Percentiles rank a stretch among this genome's conserved stretches.
These are phyloP conservation scores for Petrocephalus zakoni DNA, from an alignment of 2,113 vertebrate genomes.

Conservation along the genomic window DNA sequence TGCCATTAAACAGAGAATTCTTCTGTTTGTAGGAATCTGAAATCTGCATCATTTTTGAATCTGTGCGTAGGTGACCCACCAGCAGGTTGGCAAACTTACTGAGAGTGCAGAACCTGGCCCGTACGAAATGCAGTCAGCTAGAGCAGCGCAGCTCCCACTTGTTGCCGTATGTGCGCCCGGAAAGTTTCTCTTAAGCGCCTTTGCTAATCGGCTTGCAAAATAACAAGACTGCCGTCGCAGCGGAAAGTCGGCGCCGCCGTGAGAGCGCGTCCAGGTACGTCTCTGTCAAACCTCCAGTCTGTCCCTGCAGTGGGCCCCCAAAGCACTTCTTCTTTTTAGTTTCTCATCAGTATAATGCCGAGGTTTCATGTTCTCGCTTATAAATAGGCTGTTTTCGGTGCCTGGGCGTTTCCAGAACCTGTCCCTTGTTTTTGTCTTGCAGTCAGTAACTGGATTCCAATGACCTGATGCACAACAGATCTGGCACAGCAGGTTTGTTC, in stretches of 20 bases:
- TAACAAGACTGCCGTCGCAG: conserved; percentile 21
- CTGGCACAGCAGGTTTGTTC: background rate
- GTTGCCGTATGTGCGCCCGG: background rate
- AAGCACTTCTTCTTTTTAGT: conserved; percentile 2
- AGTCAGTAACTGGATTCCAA: conserved; percentile 39
- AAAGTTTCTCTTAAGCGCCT: conserved; percentile 8
- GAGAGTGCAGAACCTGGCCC: background rate
- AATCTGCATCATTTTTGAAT: conserved; percentile 75
- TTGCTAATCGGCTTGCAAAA: conserved; percentile 37
- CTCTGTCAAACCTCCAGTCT: background rate
- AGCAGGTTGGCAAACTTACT: background rate
- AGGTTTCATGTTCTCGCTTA: background rate
- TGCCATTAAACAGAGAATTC: conserved; percentile 90
- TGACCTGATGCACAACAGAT: conserved; percentile 29
- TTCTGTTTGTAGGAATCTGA: conserved; percentile 79
- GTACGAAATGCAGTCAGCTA: background rate
- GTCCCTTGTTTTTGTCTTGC: conserved; percentile 41
- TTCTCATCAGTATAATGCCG: background rate
- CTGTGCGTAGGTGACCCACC: background rate
- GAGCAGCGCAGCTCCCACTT: background rate
- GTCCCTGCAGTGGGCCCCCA: background rate
- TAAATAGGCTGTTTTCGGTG: conserved; percentile 17
- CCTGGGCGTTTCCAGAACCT: conserved; percentile 50
- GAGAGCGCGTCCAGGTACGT: background rate
- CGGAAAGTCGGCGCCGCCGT: background rate